Evolutionary conservation across 2,888 invertebrate species (phyloP), one percentile per base, ranked within the genome.

Genomic region (Steinernema hermaphroditum): DNA sequence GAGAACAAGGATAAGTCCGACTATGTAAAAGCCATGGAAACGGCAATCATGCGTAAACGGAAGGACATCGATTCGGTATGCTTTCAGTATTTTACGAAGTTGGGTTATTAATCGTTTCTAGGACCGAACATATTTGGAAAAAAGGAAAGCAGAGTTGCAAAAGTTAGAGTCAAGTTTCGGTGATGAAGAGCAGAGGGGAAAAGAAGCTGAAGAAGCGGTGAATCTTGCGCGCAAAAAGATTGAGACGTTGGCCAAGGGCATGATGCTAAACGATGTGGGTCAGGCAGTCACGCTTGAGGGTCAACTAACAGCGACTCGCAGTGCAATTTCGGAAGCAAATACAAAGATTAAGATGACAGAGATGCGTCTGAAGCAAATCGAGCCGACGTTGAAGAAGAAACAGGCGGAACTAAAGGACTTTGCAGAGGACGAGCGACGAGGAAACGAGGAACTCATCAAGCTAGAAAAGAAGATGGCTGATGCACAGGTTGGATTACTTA

Each of bases 171-270:
- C 1, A 16, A 12, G 32, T 41, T 92, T 93, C 85, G 91, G 91
- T 74, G 89, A 88, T 1, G 89, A 94, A 12, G 91, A 92, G 76
- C 88, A 90, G 27, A 90, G 91, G 6, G 92, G 92, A 83, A 89
- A 90, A 71, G 86, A 87, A 0, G 92, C 93, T 86, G 90, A 90
- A 16, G 91, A 91, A 71, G 91, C 91, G 0, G 90, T 93, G 78
- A 89, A 89, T 9, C 90, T 89, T 43, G 93, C 94, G 0, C 92
- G 94, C 88, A 91, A 91, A 77, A 91, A 91, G 78, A 93, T 92
- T 84, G 92, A 96, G 85, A 94, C 94, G 27, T 91, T 94, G 50
- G 92, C 92, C 84, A 90, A 92, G 41, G 96, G 96, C 12, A 89
- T 92, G 81, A 90, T 92, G 49, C 91, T 92, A 70, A 92, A 91